Conservation (phyloP, 2,888 invertebrate genomes). For the Coleophora flavipennella region DNA sequence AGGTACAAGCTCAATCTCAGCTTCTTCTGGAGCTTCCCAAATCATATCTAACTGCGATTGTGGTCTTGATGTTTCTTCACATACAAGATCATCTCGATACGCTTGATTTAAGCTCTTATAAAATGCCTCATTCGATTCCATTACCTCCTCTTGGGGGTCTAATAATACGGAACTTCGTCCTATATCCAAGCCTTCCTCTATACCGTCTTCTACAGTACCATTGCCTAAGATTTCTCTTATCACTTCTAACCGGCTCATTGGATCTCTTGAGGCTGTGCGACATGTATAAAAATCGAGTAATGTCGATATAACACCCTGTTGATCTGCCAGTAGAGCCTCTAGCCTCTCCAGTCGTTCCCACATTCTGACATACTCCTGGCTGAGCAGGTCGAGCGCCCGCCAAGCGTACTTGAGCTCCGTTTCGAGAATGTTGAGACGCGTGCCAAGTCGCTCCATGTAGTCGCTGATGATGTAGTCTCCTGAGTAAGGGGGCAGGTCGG, state of each 20-base stretch:
- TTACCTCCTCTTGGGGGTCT: slow-evolving; percentile 59
- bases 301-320: slow-evolving; percentile 92
- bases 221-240: slow-evolving; percentile 78
- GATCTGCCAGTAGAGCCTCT: slow-evolving; percentile 88
- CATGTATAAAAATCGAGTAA: slow-evolving; percentile 84
- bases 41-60: slow-evolving; percentile 87
- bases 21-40: slow-evolving; percentile 87
- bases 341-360: slow-evolving; percentile 93
- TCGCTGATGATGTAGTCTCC: slow-evolving; percentile 88
- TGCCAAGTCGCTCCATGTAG: slow-evolving; percentile 92
- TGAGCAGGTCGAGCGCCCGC: slow-evolving; percentile 91
- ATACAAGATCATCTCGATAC: slow-evolving; percentile 84
- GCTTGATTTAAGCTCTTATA: slow-evolving; percentile 91
- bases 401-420: slow-evolving; percentile 94
- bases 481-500: slow-evolving; percentile 67
- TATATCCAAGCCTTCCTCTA: slow-evolving; percentile 77
- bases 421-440: slow-evolving; percentile 88
- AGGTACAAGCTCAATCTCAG: slow-evolving; percentile 71
- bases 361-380: slow-evolving; percentile 94
- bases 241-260: slow-evolving; percentile 70
- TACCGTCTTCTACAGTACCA: slow-evolving; percentile 76
- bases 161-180: slow-evolving; percentile 51
- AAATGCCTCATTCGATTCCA: slow-evolving; percentile 89
- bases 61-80: slow-evolving; percentile 75
- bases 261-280: slow-evolving; percentile 67